Evolutionary conservation across 2,113 vertebrate species (phyloP).

Genomic region (Podarcis raffonei): DNA sequence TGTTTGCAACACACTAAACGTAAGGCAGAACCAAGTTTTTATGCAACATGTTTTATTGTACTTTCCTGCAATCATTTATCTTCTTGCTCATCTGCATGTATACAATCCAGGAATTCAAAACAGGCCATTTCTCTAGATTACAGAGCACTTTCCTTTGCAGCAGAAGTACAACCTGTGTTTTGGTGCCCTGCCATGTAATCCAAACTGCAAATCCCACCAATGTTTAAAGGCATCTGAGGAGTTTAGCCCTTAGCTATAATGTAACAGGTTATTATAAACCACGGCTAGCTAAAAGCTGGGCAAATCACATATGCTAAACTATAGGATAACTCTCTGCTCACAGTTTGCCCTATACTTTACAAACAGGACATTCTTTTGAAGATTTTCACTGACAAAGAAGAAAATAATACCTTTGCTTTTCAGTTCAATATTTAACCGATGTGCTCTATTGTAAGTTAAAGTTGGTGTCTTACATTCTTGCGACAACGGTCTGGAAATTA

Average conservation of each 20-base stretch:
- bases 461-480: constrained; percentile 19
- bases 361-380: not conserved
- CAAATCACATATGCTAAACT: not conserved
- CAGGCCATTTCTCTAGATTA: constrained; percentile 19
- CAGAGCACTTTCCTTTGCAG: constrained; percentile 6
- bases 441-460: constrained; percentile 8
- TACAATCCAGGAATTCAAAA: constrained; percentile 10
- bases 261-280: not conserved
- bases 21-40: not conserved
- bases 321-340: constrained; percentile 31
- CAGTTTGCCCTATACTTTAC: constrained; percentile 18
- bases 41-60: constrained; percentile 1
- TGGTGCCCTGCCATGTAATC: not conserved
- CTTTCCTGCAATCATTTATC: not conserved
- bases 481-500: constrained; percentile 17
- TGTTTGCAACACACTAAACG: not conserved
- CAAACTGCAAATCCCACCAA: not conserved
- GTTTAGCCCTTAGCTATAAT: constrained; percentile 5
- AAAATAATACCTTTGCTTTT: not conserved
- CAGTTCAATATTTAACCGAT: constrained; percentile 1
- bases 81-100: not conserved
- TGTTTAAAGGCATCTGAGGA: not conserved
- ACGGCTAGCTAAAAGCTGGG: not conserved
- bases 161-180: constrained; percentile 1
- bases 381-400: constrained; percentile 19